Percentiles rank a stretch among this genome's conserved stretches.
Conservation (phyloP, 1,140 invertebrate genomes). For the Plectus sambesii region DNA sequence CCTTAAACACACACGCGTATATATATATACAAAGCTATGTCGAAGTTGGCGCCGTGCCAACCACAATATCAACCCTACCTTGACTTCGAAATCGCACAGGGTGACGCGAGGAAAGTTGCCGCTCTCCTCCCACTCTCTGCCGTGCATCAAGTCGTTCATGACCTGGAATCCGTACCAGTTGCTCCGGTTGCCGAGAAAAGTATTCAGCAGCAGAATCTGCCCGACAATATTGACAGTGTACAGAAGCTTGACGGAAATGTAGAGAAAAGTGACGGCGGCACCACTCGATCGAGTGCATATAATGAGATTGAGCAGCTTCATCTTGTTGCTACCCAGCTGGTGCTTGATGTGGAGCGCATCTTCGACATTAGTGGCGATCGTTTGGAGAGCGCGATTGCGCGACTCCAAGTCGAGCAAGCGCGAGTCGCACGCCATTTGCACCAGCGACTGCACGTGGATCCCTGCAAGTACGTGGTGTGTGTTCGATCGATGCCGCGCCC, state of each 20-base stretch:
- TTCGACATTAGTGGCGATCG: slow-evolving; percentile 44
- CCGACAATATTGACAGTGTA: slow-evolving; percentile 44
- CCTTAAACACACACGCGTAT: slow-evolving; percentile 15
- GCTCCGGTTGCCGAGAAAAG: slow-evolving; percentile 37
- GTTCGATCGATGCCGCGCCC: slow-evolving; percentile 4
- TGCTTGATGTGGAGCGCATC: slow-evolving; percentile 45
- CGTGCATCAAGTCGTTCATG: slow-evolving; percentile 43
- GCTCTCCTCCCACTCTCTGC: slow-evolving; percentile 42
- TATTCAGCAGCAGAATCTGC: slow-evolving; percentile 41
- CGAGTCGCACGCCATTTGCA: slow-evolving; percentile 45
- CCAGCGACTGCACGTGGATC: slow-evolving; percentile 44
- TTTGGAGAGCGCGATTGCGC: slow-evolving; percentile 37
- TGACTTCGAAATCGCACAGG: slow-evolving; percentile 45
- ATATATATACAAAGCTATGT: slow-evolving; percentile 9
- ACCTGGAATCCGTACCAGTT: slow-evolving; percentile 42
- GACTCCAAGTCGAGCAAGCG: slow-evolving; percentile 40
- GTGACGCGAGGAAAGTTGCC: slow-evolving; percentile 43
- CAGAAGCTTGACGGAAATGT: slow-evolving; percentile 44
- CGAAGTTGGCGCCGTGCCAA: background rate
- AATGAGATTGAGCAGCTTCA: slow-evolving; percentile 40
- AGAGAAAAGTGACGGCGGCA: slow-evolving; percentile 44
- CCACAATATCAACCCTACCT: slow-evolving; percentile 26
- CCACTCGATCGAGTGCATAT: slow-evolving; percentile 45
- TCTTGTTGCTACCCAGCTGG: slow-evolving; percentile 42
- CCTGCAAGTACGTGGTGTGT: slow-evolving; percentile 28